These are phyloP conservation scores for Heliopora coerulea DNA, from an alignment of 92 coral and sea anemone species.

Conservation along the genomic window DNA sequence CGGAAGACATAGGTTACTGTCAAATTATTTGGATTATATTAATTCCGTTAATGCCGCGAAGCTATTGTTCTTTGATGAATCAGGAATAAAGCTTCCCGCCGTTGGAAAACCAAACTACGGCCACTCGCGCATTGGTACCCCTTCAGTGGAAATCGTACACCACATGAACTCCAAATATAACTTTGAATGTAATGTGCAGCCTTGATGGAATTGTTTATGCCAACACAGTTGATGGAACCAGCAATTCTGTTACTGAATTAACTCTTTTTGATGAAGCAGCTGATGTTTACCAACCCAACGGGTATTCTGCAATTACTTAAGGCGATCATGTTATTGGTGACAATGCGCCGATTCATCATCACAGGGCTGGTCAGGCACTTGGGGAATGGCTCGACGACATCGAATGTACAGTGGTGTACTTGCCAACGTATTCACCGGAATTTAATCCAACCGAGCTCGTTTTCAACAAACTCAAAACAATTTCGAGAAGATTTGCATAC, in stretches of 20 bases:
- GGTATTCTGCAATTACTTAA: constrained; percentile 32
- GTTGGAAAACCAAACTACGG: constrained; percentile 53
- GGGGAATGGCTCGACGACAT: constrained; percentile 56
- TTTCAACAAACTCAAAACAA: constrained; percentile 57
- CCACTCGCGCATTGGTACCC: constrained; percentile 48
- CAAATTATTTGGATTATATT: constrained; percentile 51
- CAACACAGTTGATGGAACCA: constrained; percentile 49
- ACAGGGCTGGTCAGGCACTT: constrained; percentile 43
- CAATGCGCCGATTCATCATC: constrained; percentile 49
- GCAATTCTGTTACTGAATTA: constrained; percentile 41
- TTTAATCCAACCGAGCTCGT: constrained; percentile 55
- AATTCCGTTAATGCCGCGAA: constrained; percentile 33
- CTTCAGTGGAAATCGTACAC: constrained; percentile 42
- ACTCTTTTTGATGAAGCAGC: constrained; percentile 51
- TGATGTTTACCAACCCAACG: constrained; percentile 27
- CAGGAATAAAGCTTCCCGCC: constrained; percentile 22
- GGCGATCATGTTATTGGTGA: constrained; percentile 53
- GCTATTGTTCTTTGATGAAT: background rate
- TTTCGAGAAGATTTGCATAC: constrained; percentile 36
- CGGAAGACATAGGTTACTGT: constrained; percentile 50
- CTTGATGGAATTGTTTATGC: constrained; percentile 48
- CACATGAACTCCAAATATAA: constrained; percentile 49
- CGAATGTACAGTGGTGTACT: constrained; percentile 39
- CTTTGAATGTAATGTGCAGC: constrained; percentile 50
- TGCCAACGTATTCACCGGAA: constrained; percentile 59